Percentiles rank a stretch among this genome's conserved stretches.
Evolutionary conservation across 2,113 vertebrate species (phyloP).

Genomic region (Vimba vimba): DNA sequence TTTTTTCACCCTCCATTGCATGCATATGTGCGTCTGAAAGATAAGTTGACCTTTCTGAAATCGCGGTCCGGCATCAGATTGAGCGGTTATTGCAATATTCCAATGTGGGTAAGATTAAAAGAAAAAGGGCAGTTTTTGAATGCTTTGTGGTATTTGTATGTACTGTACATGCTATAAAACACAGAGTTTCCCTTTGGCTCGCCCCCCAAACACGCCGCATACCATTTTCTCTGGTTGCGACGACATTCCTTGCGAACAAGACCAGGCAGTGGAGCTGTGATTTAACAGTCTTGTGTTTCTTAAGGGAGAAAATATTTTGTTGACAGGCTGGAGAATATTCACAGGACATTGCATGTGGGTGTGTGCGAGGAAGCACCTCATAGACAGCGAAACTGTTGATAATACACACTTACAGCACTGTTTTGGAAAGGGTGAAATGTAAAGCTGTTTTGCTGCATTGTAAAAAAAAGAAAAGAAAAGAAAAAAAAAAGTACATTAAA

Average conservation of each 20-base stretch:
- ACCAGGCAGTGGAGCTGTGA: slow-evolving; percentile 65
- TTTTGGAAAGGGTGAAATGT: slow-evolving; percentile 18
- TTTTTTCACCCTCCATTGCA: slow-evolving; percentile 73
- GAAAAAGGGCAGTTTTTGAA: slow-evolving; percentile 68
- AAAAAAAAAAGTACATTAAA: background rate
- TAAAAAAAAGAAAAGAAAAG: background rate
- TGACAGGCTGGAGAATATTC: slow-evolving; percentile 60
- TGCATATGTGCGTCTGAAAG: slow-evolving; percentile 82
- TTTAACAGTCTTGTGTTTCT: slow-evolving; percentile 64
- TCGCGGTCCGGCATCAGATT: slow-evolving; percentile 85
- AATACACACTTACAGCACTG: background rate
- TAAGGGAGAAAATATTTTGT: slow-evolving; percentile 59
- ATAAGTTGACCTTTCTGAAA: slow-evolving; percentile 91
- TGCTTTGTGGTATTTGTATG: slow-evolving; percentile 68
- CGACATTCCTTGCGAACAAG: slow-evolving; percentile 69
- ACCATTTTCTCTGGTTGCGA: slow-evolving; percentile 61
- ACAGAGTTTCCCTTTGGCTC: slow-evolving; percentile 44
- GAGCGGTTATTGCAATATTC: slow-evolving; percentile 85
- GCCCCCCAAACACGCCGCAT: slow-evolving; percentile 32
- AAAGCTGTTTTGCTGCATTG: slow-evolving; percentile 28
- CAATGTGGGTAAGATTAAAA: slow-evolving; percentile 80
- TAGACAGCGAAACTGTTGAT: slow-evolving; percentile 15
- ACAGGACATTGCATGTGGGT: slow-evolving; percentile 52
- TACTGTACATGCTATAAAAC: slow-evolving; percentile 62
- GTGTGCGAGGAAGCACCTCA: slow-evolving; percentile 26